Conservation (phyloP, 2,797 vertebrate genomes). For the Sebastolobus altivelis region DNA sequence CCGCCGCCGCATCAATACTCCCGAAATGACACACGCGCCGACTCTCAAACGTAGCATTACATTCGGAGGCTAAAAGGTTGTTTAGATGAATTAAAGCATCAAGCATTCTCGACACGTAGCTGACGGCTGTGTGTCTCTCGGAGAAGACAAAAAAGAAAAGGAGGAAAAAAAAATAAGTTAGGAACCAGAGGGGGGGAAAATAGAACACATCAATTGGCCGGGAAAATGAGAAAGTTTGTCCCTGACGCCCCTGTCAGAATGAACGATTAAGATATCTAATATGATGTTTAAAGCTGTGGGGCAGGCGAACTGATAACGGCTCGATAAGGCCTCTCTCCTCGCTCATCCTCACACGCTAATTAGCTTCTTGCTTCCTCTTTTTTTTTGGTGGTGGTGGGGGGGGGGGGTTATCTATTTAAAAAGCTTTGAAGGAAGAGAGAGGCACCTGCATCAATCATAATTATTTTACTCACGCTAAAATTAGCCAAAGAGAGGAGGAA, state of each 20-base stretch:
- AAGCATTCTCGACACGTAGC: constrained; percentile 59
- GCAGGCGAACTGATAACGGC: constrained; percentile 69
- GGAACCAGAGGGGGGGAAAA: constrained; percentile 45
- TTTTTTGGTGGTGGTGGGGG: background rate
- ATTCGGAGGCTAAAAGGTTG: constrained; percentile 55
- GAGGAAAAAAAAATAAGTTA: constrained; percentile 27
- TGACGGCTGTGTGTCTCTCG: constrained; percentile 40
- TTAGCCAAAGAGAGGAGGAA: constrained; percentile 66
- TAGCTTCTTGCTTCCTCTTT: constrained; percentile 68
- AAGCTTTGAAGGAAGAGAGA: constrained; percentile 74
- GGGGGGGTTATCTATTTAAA: constrained; percentile 68
- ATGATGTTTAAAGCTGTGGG: constrained; percentile 78
- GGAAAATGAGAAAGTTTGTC: constrained; percentile 74
- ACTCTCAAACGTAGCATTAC: constrained; percentile 22
- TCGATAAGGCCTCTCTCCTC: constrained; percentile 67
- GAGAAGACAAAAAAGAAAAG: constrained; percentile 22
- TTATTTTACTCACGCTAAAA: constrained; percentile 82
- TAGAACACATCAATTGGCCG: constrained; percentile 62
- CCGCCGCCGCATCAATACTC: constrained; percentile 14
- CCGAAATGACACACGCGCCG: constrained; percentile 32
- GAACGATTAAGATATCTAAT: constrained; percentile 79
- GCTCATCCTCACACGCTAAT: constrained; percentile 73
- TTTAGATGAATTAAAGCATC: constrained; percentile 61
- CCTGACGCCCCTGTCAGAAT: constrained; percentile 65
- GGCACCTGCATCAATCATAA: constrained; percentile 84